phyloP scores from a whole-genome alignment of 2,113 vertebrate genomes.

The Protobothrops flavoviridis region DNA sequence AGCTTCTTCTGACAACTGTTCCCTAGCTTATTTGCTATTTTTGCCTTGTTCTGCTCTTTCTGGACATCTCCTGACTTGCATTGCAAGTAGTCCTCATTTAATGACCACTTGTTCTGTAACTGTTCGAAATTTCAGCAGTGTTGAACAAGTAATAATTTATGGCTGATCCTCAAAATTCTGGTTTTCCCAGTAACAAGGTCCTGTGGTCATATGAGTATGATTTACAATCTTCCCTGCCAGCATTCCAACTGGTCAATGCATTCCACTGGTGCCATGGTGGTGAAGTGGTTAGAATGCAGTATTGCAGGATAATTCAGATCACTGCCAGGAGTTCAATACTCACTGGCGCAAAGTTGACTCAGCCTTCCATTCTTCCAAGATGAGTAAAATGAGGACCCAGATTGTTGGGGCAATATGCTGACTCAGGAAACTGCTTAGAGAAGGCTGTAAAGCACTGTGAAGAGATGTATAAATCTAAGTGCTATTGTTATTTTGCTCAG shows the following conservation, averaged over 20 bases:
- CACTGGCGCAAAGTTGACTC: not conserved
- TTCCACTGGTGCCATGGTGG: not conserved
- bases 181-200: not conserved
- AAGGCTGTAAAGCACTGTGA: not conserved
- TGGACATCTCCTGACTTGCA: not conserved
- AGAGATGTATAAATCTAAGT: not conserved
- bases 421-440: not conserved
- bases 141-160: not conserved
- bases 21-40: not conserved
- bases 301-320: not conserved
- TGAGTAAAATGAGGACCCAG: not conserved
- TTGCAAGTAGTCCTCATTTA: not conserved
- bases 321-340: not conserved
- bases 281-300: not conserved
- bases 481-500: not conserved
- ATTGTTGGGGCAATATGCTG: not conserved
- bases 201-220: not conserved
- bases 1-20: not conserved
- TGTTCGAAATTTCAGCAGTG: not conserved
- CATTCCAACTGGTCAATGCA: not conserved
- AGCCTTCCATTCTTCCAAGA: not conserved
- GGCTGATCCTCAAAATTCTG: not conserved
- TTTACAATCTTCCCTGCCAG: not conserved
- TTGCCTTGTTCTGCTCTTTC: not conserved
- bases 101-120: not conserved